Conservation (phyloP, 2,797 vertebrate genomes). For the Malacoctenus gilli region DNA sequence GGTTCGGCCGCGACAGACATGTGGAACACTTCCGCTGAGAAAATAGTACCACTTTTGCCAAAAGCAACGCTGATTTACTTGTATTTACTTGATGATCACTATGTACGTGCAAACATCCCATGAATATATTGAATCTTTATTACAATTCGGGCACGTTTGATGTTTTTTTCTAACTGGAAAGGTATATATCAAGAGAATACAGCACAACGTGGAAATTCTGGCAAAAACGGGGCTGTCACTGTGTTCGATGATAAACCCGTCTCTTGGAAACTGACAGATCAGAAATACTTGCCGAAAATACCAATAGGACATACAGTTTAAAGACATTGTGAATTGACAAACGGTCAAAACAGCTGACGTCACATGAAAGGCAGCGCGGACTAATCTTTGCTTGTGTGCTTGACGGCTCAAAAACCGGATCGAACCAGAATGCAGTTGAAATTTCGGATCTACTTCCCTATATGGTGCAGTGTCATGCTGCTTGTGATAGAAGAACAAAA, state of each 20-base stretch:
- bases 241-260: no score
- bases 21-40: conserved; percentile 63
- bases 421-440: conserved; percentile 67
- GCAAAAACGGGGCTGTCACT: no score
- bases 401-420: conserved; percentile 67
- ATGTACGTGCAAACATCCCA: no score
- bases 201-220: no score
- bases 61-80: background rate
- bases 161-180: no score
- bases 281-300: background rate
- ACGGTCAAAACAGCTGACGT: conserved; percentile 64
- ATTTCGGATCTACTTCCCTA: conserved; percentile 59
- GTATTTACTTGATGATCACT: no score
- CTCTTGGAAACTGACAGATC: background rate
- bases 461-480: conserved; percentile 60
- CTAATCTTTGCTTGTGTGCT: conserved; percentile 47
- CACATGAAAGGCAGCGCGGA: conserved; percentile 66
- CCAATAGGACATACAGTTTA: background rate
- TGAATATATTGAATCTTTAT: no score
- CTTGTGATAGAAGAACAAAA: conserved; percentile 53
- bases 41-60: conserved; percentile 46
- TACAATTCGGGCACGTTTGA: no score
- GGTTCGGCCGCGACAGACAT: background rate
- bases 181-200: no score
- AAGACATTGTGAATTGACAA: background rate